phyloP scores from a whole-genome alignment of 2,113 vertebrate genomes.

The Bujurquina vittata region DNA sequence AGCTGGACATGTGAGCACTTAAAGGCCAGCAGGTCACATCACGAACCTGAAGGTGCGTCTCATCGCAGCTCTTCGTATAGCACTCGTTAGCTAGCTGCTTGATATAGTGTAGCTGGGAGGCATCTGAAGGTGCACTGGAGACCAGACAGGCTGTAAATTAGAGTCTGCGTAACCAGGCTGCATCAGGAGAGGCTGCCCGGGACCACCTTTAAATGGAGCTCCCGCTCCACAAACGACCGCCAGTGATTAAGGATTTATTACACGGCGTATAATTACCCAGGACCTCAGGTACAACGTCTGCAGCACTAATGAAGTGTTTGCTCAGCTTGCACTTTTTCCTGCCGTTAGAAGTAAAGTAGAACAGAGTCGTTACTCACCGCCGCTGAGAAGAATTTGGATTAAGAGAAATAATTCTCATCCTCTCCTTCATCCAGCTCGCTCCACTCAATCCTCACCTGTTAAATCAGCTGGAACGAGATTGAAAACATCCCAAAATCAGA shows the following conservation, averaged over 20 bases:
- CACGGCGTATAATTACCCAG: not conserved
- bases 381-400: not conserved
- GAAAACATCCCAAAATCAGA: not conserved
- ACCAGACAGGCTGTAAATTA: conserved; percentile 40
- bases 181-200: not conserved
- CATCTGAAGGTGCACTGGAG: not conserved
- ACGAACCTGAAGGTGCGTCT: conserved; percentile 30
- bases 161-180: not conserved
- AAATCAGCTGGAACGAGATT: not conserved
- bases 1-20: not conserved
- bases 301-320: not conserved
- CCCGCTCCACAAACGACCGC: not conserved
- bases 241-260: conserved; percentile 5
- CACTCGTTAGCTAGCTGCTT: conserved; percentile 9
- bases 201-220: conserved; percentile 5
- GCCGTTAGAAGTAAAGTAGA: not conserved
- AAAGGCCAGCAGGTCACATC: conserved; percentile 1
- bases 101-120: conserved; percentile 14
- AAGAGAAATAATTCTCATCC: not conserved
- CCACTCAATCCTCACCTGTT: not conserved
- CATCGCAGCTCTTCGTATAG: conserved; percentile 11
- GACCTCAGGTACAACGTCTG: not conserved
- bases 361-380: not conserved
- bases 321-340: not conserved
- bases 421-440: too few species aligned